A percentile compares a stretch with the other conserved stretches of the same genome.
These are phyloP conservation scores for Pseudachorutes palmiensis DNA, from an alignment of 1,140 invertebrate species.

Conservation along the genomic window DNA sequence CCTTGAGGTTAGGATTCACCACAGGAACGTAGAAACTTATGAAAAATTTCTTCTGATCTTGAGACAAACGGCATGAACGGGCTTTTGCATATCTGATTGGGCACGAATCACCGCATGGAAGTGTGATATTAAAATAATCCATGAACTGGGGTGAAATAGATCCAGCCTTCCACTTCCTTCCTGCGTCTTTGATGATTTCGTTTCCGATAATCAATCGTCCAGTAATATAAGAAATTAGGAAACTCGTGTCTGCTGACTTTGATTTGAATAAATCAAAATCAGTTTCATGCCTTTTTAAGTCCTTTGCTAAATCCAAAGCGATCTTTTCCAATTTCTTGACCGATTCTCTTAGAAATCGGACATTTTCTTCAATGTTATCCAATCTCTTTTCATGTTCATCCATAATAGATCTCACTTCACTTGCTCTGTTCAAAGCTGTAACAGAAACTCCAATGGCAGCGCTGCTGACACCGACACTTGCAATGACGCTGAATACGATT, in stretches of 20 bases:
- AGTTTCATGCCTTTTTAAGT: neutral
- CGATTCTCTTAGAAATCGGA: too few relatives aligned
- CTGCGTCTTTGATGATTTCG: conserved; percentile 3
- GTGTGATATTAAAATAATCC: conserved; percentile 10
- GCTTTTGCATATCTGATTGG: neutral
- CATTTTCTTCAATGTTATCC: neutral
- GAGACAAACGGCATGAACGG: neutral
- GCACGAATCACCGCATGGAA: conserved; percentile 2
- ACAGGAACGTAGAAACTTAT: neutral
- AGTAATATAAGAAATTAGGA: conserved; percentile 9
- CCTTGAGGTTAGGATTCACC: neutral
- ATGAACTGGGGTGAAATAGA: neutral
- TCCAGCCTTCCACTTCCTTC: neutral
- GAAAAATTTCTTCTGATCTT: neutral
- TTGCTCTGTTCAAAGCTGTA: neutral
- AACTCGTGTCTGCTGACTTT: neutral
- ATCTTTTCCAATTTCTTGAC: neutral
- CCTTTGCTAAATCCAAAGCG: neutral
- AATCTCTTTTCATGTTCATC: conserved; percentile 1
- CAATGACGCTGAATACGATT: neutral
- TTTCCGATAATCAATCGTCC: neutral
- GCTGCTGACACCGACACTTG: neutral
- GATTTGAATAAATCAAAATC: neutral
- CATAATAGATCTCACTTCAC: neutral
- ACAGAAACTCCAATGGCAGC: neutral